These are phyloP conservation scores for Andrena chrysosceles DNA, from an alignment of 2,888 invertebrate genomes.

Conservation along the genomic window DNA sequence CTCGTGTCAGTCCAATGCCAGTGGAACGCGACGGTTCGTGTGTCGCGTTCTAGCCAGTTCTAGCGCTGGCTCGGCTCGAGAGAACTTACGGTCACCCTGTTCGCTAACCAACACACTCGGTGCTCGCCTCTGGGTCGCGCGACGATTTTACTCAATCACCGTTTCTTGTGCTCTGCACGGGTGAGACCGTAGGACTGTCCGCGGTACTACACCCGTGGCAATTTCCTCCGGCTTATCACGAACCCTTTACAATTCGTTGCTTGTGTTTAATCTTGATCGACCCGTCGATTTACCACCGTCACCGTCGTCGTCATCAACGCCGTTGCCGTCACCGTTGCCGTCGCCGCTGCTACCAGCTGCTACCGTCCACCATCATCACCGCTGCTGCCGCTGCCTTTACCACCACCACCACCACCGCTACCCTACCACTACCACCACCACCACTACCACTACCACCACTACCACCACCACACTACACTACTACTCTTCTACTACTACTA, in stretches of 20 bases:
- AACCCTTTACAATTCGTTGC: constrained; percentile 5
- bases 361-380: constrained; percentile 7
- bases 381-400: constrained; percentile 11
- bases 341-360: neutral
- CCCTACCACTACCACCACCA: constrained; percentile 10
- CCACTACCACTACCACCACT: neutral
- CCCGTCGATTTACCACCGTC: constrained; percentile 25
- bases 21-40: constrained; percentile 60
- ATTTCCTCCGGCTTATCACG: constrained; percentile 11
- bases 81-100: constrained; percentile 37
- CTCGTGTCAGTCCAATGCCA: constrained; percentile 67
- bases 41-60: constrained; percentile 44
- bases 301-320: neutral
- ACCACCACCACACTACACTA: no score
- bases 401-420: neutral
- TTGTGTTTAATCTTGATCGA: constrained; percentile 36
- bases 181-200: neutral
- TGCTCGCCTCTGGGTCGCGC: constrained; percentile 5
- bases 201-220: neutral
- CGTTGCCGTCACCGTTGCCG: neutral
- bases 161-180: constrained; percentile 29
- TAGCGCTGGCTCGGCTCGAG: constrained; percentile 32
- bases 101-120: constrained; percentile 11
- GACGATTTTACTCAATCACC: constrained; percentile 10
- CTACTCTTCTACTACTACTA: no score